phyloP scores from a whole-genome alignment of 2,797 vertebrate species.

The Urosaurus nigricauda region DNA sequence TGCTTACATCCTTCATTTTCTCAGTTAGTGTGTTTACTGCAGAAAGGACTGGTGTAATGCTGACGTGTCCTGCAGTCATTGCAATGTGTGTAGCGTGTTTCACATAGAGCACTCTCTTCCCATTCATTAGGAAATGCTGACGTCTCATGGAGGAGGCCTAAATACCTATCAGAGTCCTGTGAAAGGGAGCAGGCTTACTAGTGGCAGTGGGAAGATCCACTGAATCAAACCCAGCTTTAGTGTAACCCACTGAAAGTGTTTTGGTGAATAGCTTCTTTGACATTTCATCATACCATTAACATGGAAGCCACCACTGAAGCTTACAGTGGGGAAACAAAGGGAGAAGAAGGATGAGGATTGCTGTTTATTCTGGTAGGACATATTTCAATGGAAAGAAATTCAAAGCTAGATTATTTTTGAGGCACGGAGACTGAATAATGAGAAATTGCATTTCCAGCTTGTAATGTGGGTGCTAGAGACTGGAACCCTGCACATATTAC shows the following conservation, averaged over 20 bases:
- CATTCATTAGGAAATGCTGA: background rate
- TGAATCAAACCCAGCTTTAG: too few species aligned
- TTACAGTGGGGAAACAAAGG: background rate
- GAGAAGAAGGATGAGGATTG: background rate
- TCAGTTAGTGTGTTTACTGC: background rate
- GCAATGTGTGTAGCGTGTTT: background rate
- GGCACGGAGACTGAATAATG: background rate
- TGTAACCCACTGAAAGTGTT: background rate
- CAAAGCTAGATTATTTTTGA: background rate
- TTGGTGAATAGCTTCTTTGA: background rate
- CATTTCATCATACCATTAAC: too few species aligned
- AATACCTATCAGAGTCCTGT: background rate
- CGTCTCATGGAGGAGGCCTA: background rate
- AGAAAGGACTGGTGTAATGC: background rate
- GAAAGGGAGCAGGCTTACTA: background rate
- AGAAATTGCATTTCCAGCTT: background rate
- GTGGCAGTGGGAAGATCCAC: background rate
- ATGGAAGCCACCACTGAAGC: background rate
- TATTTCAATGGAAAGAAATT: background rate
- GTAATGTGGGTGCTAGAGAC: background rate
- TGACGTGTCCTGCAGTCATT: background rate
- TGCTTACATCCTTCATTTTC: slow-evolving; percentile 3
- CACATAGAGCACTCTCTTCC: background rate
- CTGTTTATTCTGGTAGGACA: background rate
- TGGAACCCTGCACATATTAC: too few species aligned